These are phyloP conservation scores for Tetragonula clypearis DNA, from an alignment of 1,140 invertebrate genomes.

Conservation along the genomic window DNA sequence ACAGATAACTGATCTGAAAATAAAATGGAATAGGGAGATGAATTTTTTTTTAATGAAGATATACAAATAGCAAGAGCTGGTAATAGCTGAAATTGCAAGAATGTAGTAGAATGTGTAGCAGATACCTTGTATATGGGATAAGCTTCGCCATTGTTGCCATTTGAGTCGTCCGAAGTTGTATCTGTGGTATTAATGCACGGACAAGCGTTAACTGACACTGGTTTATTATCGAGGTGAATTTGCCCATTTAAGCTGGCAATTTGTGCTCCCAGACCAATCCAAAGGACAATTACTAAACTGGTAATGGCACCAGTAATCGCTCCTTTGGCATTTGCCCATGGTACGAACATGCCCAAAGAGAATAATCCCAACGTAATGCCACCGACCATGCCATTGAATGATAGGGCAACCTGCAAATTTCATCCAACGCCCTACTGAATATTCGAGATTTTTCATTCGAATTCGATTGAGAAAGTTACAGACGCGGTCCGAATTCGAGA, in stretches of 20 bases:
- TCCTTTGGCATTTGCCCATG: constrained; percentile 91
- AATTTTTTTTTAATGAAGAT: not conserved
- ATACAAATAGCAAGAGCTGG: not conserved
- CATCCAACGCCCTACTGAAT: too few relatives aligned
- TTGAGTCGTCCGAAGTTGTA: not conserved
- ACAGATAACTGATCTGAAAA: constrained; percentile 87
- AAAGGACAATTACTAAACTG: constrained; percentile 85
- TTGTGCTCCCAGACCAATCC: constrained; percentile 89
- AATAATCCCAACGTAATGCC: constrained; percentile 93
- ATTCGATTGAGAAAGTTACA: not conserved
- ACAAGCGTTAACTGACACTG: constrained; percentile 79
- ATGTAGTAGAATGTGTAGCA: not conserved
- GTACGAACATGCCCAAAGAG: constrained; percentile 93
- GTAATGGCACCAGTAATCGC: constrained; percentile 85
- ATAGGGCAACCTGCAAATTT: constrained; percentile 86
- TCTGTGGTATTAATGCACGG: constrained; percentile 75
- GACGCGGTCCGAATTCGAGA: not conserved
- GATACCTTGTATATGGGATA: constrained; percentile 71
- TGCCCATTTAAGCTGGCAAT: constrained; percentile 82
- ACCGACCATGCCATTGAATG: constrained; percentile 94
- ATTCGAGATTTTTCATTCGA: not conserved
- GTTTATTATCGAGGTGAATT: constrained; percentile 78
- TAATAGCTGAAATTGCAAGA: not conserved
- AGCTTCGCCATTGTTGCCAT: constrained; percentile 14
- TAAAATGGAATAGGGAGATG: not conserved